These are phyloP conservation scores for Tinea pellionella DNA, from an alignment of 2,888 invertebrate species.

Conservation along the genomic window DNA sequence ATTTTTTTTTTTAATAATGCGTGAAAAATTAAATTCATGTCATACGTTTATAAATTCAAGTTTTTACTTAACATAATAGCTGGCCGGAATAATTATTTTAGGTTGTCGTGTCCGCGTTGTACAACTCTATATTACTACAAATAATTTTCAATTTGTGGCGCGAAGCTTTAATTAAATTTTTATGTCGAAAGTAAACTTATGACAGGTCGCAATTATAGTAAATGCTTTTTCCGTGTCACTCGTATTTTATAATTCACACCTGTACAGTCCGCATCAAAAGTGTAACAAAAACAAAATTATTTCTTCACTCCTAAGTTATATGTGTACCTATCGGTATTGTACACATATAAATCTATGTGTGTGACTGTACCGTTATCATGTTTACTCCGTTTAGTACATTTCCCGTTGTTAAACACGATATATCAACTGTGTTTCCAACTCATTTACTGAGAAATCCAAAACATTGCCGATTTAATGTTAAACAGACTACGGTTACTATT, in stretches of 20 bases:
- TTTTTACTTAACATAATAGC: too few species aligned
- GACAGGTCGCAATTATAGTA: conserved; percentile 6
- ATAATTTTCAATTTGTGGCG: not conserved
- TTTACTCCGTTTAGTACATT: conserved; percentile 15
- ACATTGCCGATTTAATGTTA: conserved; percentile 19
- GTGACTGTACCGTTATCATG: not conserved
- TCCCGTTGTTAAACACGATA: conserved; percentile 30
- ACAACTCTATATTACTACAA: not conserved
- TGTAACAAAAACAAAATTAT: too few species aligned
- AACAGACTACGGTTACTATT: conserved; percentile 16
- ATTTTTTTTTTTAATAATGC: too few species aligned
- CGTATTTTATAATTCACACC: not conserved
- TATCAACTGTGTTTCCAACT: conserved; percentile 47
- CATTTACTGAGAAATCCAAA: conserved; percentile 34
- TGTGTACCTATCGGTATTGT: too few species aligned
- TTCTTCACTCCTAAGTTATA: too few species aligned
- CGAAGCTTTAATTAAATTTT: not conserved
- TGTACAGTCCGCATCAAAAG: not conserved
- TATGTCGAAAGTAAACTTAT: not conserved
- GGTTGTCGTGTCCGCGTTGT: not conserved
- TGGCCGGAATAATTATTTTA: too few species aligned
- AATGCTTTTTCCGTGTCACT: not conserved
- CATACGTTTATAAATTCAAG: too few species aligned
- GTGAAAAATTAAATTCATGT: too few species aligned
- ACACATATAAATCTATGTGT: not conserved